Evolutionary conservation across 2,888 invertebrate species (phyloP), one percentile per base, ranked within the genome.

Genomic region (Anoplius nigerrimus): DNA sequence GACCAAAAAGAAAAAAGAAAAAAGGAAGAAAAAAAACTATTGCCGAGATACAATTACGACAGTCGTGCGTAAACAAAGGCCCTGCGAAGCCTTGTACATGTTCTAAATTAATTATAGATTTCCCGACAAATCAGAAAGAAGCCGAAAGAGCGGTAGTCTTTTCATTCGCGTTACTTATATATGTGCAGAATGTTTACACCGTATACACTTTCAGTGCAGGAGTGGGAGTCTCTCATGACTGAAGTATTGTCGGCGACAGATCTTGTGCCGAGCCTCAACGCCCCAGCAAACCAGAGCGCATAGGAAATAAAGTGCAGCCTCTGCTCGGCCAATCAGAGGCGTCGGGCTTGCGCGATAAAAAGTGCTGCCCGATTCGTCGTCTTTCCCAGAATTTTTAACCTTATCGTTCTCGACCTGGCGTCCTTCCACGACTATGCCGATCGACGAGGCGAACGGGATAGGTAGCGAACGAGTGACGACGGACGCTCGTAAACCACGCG

Each of bases 81-180:
- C n/a, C n/a, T 60, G 4, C 20, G 43, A 18, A 6, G 20, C 20
- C 21, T 15, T 21, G 15, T 13, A 13, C 20, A 22, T 13, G 2
- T 46, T 24, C 24, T 22, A 22, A 48, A 58, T 21, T 6, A 48
- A 48, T 48, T 46, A 13, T 1, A 43, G 42, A 42, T 59, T 68
- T 71, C 65, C 24, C 55, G 48, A 55, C 43, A 54, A 43, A 53
- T 58, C 45, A 55, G 51, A 24, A 53, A 13, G 57, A 54, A 51
- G 45, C 45, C 54, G 54, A 66, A 54, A 64, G 34, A 68, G 43
- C 42, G 48, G 52, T 55, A 66, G 62, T 45, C 60, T 55, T 64
- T 46, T 58, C 11, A 24, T 34, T 61, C 56, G 18, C 58, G 18
- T 64, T 46, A 48, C 58, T 70, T 72, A 62, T 62, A 64, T 66